Evolutionary conservation across 2,797 vertebrate species (phyloP), one percentile per base, ranked within the genome.

Genomic region (Leptatherina wallacei): DNA sequence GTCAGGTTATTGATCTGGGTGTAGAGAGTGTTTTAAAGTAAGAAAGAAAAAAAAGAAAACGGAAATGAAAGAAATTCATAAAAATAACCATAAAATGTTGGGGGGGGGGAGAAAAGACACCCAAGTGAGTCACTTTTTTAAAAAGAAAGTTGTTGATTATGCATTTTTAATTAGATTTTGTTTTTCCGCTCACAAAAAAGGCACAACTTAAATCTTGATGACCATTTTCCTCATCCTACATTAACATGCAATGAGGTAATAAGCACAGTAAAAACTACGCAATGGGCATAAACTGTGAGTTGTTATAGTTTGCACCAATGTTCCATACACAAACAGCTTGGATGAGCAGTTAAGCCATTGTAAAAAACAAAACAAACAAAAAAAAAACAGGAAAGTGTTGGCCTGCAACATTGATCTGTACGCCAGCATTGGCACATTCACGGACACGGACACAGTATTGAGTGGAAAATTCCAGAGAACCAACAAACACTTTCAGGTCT

Each of bases 1-100:
- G 72, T 78, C 65, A 60, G 63, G 12, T 14, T 70, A 78, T 81
- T 75, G 71, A 88, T 84, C 59, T 24, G 61, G 52, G 54, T 83
- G 73, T 57, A 61, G 14, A 73, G 54, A 55, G 51, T 13, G 1
- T 52, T 65, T 72, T 35, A 22, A 68, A 32, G 27, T 40, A 49
- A 12, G 3, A 65, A 72, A n/a, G 10, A 38, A 32, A 42, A 55
- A 29, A 20, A 38, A 20, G 12, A 55, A 4, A 36, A 27, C 13
- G 44, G 56, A 62, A 29, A 16, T 29, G 4, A 7, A 76, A 20
- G 4, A 24, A 71, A 78, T 32, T 44, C 38, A 66, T 20, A 33
- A n/a, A 3, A 64, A 59, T 42, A 27, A 24, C 2, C n/a, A 56
- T 51, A 65, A 61, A 59, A n/a, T 16, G 35, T 47, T 20, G 32